These are phyloP conservation scores for Conopomorpha cramerella DNA, from an alignment of 1,140 invertebrate species.

Conservation along the genomic window DNA sequence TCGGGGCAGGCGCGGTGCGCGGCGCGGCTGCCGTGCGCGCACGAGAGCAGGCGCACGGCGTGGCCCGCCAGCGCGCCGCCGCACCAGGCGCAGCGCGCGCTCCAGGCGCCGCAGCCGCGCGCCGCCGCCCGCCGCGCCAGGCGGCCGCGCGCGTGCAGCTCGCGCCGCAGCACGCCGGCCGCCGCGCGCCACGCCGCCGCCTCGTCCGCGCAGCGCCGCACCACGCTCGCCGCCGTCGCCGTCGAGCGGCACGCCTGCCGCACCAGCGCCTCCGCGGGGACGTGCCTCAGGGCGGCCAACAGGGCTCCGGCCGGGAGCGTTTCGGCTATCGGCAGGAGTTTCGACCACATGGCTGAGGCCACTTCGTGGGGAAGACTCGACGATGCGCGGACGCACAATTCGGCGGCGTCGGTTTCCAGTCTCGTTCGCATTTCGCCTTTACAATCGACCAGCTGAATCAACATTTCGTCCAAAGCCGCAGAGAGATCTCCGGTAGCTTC, in stretches of 20 bases:
- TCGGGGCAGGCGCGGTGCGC: slow-evolving; percentile 18
- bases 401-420: slow-evolving; percentile 17
- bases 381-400: slow-evolving; percentile 24
- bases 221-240: slow-evolving; percentile 15
- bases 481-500: slow-evolving; percentile 34
- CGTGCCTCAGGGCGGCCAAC: slow-evolving; percentile 26
- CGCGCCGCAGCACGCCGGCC: slow-evolving; percentile 13
- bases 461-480: slow-evolving; percentile 21
- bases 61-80: slow-evolving; percentile 5
- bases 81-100: slow-evolving; percentile 12
- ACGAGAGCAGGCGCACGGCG: slow-evolving; percentile 3
- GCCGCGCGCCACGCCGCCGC: slow-evolving; percentile 13
- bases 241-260: slow-evolving; percentile 16
- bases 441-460: slow-evolving; percentile 11
- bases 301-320: slow-evolving; percentile 21
- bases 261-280: slow-evolving; percentile 24
- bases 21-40: slow-evolving; percentile 20
- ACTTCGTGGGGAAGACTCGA: slow-evolving; percentile 17
- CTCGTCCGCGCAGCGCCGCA: slow-evolving; percentile 15
- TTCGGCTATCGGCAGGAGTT: slow-evolving; percentile 15
- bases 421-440: slow-evolving; percentile 7
- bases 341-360: slow-evolving; percentile 33
- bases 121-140: slow-evolving; percentile 17
- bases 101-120: slow-evolving; percentile 16
- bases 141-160: slow-evolving; percentile 22